Conservation (phyloP, 2,797 vertebrate genomes). For the Falco berigora region DNA sequence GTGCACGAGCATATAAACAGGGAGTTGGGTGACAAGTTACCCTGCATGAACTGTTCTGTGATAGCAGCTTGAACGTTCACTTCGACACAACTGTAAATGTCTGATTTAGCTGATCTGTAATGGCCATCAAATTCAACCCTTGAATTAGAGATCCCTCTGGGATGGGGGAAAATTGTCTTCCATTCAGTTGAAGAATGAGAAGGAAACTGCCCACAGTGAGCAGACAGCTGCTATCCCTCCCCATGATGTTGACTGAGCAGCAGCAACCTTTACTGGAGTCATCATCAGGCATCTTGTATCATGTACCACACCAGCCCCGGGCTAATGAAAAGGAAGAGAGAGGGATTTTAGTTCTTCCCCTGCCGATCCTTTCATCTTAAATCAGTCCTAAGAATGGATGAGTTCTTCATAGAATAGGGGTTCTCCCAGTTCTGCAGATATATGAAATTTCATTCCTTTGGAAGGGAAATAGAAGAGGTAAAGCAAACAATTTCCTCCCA, state of each 20-base stretch:
- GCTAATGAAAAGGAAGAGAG: background rate
- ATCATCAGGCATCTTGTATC: background rate
- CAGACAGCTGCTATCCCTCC: background rate
- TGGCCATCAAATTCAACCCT: background rate
- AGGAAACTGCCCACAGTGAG: background rate
- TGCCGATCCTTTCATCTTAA: background rate
- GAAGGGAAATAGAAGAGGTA: background rate
- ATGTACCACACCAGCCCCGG: background rate
- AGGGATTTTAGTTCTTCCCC: background rate
- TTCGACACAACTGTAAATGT: background rate
- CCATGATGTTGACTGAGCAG: background rate
- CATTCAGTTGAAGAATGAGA: background rate
- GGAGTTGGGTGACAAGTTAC: background rate
- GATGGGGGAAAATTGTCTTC: background rate
- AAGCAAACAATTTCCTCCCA: background rate
- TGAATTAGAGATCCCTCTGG: background rate
- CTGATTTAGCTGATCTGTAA: background rate
- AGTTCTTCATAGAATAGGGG: background rate
- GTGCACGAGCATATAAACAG: background rate
- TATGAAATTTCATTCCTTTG: background rate
- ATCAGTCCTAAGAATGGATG: background rate
- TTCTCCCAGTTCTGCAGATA: background rate
- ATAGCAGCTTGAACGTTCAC: fast-evolving
- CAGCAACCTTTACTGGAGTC: background rate
- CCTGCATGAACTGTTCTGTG: background rate